These are phyloP conservation scores for Tychaedon coryphoeus DNA, from an alignment of 2,113 vertebrate species.

Conservation along the genomic window DNA sequence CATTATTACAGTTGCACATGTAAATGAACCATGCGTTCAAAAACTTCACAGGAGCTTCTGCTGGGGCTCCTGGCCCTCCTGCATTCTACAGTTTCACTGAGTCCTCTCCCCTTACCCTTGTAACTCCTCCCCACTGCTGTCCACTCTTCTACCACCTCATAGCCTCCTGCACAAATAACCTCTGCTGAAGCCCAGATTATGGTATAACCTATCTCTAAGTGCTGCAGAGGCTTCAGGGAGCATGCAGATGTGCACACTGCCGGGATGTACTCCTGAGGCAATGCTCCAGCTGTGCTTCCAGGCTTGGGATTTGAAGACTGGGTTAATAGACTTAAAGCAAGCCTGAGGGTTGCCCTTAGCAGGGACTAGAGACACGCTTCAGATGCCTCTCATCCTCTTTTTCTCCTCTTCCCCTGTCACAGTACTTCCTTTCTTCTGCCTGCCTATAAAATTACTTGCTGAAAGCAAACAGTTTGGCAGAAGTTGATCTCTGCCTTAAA, in stretches of 20 bases:
- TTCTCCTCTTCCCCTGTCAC: neutral
- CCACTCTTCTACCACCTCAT: neutral
- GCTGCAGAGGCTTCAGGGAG: neutral
- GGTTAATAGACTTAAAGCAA: neutral
- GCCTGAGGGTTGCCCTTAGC: neutral
- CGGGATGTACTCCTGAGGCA: neutral
- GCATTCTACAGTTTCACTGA: neutral
- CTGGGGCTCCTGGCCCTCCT: neutral
- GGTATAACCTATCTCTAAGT: neutral
- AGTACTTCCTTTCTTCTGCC: neutral
- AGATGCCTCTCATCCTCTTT: neutral
- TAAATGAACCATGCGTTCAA: neutral
- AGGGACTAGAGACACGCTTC: neutral
- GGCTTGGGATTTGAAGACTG: neutral
- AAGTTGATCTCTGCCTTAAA: neutral
- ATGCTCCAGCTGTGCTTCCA: neutral
- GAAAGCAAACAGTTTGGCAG: neutral
- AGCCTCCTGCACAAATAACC: neutral
- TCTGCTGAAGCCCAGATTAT: neutral
- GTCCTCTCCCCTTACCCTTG: neutral
- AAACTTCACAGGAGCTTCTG: neutral
- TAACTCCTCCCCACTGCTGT: neutral
- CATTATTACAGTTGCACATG: neutral
- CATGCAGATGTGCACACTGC: rapidly evolving
- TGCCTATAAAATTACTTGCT: neutral